phyloP scores from a whole-genome alignment of 2,113 vertebrate species.

The Tringa solitaria region DNA sequence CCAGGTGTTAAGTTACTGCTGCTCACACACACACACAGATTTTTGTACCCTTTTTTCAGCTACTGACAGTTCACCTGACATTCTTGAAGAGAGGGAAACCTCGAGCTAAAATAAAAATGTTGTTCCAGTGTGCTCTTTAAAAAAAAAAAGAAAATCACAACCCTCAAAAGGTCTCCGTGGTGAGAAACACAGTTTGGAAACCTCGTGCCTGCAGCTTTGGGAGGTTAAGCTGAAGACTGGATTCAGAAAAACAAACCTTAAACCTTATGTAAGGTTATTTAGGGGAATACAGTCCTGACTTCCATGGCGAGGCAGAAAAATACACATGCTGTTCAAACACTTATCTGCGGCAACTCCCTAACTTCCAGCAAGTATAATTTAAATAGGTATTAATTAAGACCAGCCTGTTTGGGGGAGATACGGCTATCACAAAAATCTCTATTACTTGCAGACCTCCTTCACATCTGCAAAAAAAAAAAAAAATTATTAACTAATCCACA shows the following conservation, averaged over 20 bases:
- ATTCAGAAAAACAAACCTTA: neutral
- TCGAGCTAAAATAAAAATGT: neutral
- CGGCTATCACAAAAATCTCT: neutral
- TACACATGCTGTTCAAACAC: neutral
- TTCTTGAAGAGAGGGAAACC: neutral
- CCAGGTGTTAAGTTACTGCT: neutral
- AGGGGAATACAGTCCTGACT: neutral
- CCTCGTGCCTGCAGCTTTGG: neutral
- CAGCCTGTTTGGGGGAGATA: neutral
- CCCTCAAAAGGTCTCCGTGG: neutral
- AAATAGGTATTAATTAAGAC: neutral
- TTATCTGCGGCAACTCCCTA: neutral
- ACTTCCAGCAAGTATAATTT: neutral
- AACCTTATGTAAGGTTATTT: neutral
- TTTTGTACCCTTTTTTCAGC: neutral
- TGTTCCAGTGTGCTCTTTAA: neutral
- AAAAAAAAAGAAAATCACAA: neutral
- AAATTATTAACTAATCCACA: neutral
- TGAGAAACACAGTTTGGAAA: neutral
- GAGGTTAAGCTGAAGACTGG: neutral
- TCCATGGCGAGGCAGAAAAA: neutral
- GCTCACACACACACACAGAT: rapidly evolving
- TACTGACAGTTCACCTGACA: neutral
- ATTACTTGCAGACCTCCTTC: neutral
- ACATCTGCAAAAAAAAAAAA: neutral